Conservation (phyloP, 2,888 invertebrate genomes). For the Schrankia costaestrigalis region DNA sequence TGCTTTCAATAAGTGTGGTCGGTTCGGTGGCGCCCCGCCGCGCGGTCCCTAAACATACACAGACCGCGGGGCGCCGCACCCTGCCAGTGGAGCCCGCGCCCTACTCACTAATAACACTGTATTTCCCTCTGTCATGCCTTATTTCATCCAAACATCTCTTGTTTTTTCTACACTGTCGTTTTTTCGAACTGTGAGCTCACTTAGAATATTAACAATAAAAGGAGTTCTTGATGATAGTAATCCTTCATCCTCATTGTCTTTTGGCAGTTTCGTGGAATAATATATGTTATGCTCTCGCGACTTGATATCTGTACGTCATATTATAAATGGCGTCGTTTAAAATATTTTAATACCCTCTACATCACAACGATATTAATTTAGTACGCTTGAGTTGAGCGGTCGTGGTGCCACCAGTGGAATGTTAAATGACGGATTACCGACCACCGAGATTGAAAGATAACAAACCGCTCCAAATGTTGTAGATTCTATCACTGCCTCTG, state of each 20-base stretch:
- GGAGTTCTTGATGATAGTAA: slow-evolving; percentile 75
- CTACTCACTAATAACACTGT: slow-evolving; percentile 72
- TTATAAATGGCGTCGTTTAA: slow-evolving; percentile 80
- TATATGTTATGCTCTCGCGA: slow-evolving; percentile 74
- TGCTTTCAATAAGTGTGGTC: slow-evolving; percentile 70
- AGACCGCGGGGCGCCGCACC: slow-evolving; percentile 78
- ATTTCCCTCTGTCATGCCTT: slow-evolving; percentile 75
- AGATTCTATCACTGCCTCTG: slow-evolving; percentile 52
- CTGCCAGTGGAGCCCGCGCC: slow-evolving; percentile 54
- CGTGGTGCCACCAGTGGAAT: slow-evolving; percentile 74
- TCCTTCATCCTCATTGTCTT: slow-evolving; percentile 80
- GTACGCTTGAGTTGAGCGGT: slow-evolving; percentile 74
- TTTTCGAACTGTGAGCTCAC: slow-evolving; percentile 57
- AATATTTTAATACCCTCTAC: slow-evolving; percentile 79
- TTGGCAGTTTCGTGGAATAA: slow-evolving; percentile 79
- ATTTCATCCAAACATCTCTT: slow-evolving; percentile 69
- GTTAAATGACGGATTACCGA: slow-evolving; percentile 79
- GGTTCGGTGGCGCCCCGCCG: slow-evolving; percentile 53
- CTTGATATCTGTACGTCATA: slow-evolving; percentile 76
- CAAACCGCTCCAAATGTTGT: slow-evolving; percentile 55
- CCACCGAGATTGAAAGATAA: slow-evolving; percentile 73
- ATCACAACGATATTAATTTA: slow-evolving; percentile 78
- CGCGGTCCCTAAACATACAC: slow-evolving; percentile 71
- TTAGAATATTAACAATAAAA: slow-evolving; percentile 75
- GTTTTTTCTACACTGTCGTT: slow-evolving; percentile 67